These are phyloP conservation scores for Brachyalestes nurse DNA, from an alignment of 2,797 vertebrate genomes.

Conservation along the genomic window DNA sequence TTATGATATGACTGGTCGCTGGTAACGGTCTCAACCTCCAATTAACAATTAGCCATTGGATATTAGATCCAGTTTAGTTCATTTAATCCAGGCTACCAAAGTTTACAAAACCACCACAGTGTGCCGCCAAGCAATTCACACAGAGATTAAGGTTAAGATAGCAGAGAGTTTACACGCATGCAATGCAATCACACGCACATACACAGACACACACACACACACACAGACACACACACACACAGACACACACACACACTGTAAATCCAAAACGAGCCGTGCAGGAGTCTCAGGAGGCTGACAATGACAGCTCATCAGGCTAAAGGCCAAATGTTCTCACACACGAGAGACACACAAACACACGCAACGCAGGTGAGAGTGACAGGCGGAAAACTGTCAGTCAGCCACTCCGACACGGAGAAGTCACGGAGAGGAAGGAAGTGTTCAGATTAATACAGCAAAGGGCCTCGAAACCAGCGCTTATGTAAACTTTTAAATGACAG, in stretches of 20 bases:
- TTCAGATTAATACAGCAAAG: conserved; percentile 29
- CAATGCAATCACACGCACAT: conserved; percentile 5
- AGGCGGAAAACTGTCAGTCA: conserved; percentile 52
- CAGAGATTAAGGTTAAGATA: conserved; percentile 29
- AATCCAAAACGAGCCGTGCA: conserved; percentile 59
- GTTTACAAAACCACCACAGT: conserved; percentile 17
- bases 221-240: no score
- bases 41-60: no score
- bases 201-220: conserved; percentile 7
- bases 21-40: no score
- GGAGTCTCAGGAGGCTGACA: conserved; percentile 32
- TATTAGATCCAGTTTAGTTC: neutral
- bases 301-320: conserved; percentile 38
- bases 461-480: conserved; percentile 36
- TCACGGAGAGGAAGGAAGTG: conserved; percentile 57
- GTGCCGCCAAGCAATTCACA: conserved; percentile 20
- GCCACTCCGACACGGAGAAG: conserved; percentile 47
- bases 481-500: conserved; percentile 33
- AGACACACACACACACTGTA: conserved; percentile 7
- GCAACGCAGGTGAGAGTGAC: conserved; percentile 44
- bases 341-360: conserved; percentile 35
- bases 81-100: conserved; percentile 14
- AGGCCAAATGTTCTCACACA: conserved; percentile 43
- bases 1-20: no score
- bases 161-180: conserved; percentile 11